Conservation (phyloP, 2,113 vertebrate genomes). For the Sturnira hondurensis region DNA sequence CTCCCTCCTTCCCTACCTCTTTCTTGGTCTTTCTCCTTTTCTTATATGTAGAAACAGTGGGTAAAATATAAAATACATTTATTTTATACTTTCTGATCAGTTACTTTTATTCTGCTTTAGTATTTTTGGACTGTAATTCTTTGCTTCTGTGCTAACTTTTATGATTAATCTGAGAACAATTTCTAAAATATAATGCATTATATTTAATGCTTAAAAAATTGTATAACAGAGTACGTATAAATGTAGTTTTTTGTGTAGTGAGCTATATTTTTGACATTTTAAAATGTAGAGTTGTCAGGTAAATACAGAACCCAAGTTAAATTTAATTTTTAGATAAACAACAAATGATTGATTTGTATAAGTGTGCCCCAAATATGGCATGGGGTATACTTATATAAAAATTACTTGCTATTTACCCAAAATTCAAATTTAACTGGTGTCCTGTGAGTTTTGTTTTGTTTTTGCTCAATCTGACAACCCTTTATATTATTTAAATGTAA, state of each 20-base stretch:
- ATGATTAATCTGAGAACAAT: not conserved
- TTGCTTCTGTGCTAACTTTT: conserved; percentile 17
- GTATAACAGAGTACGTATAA: not conserved
- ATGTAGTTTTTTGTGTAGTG: not conserved
- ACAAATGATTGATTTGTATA: not conserved
- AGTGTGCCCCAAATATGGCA: not conserved
- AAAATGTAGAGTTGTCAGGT: not conserved
- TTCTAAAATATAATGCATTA: not conserved
- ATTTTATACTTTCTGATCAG: not conserved
- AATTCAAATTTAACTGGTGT: not conserved
- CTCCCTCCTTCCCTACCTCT: not conserved
- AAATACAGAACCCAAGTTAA: not conserved
- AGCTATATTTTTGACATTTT: not conserved
- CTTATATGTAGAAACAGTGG: not conserved
- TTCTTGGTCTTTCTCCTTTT: not conserved
- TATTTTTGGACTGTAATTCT: not conserved
- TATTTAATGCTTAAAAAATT: conserved; percentile 12
- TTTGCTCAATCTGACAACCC: not conserved
- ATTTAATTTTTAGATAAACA: conserved; percentile 2
- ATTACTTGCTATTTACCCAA: conserved; percentile 1
- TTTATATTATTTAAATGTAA: conserved; percentile 6
- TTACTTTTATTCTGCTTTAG: not conserved
- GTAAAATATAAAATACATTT: not conserved
- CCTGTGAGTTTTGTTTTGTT: not conserved
- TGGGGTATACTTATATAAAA: not conserved